Evolutionary conservation across 37 sponge, comb jelly and placozoan species (phyloP).

Genomic region (Amphimedon queenslandica): DNA sequence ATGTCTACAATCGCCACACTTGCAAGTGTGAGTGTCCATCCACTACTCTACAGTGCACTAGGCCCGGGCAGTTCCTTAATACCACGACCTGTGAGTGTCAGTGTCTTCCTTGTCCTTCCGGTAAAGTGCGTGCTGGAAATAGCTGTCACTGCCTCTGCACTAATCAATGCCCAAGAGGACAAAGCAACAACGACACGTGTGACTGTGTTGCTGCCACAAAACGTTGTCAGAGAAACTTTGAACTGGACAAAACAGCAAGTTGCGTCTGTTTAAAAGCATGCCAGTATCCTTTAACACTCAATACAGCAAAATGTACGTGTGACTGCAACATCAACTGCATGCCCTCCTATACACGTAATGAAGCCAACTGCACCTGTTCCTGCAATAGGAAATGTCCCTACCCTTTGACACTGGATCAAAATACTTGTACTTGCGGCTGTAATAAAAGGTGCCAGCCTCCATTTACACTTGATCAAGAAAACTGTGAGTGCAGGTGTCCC

Average conservation of each 20-base stretch:
- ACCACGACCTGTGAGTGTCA: conserved; percentile 7
- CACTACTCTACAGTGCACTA: background rate
- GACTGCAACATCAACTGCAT: background rate
- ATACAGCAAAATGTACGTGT: background rate
- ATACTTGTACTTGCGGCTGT: no score
- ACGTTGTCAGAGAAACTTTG: no score
- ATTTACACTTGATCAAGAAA: no score
- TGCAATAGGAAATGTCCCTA: no score
- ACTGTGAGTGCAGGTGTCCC: conserved; percentile 1
- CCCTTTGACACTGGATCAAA: no score
- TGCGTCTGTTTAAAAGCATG: background rate
- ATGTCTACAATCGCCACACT: background rate
- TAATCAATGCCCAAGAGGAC: background rate
- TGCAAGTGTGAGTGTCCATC: conserved; percentile 31
- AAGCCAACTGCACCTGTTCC: no score
- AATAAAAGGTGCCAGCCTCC: no score
- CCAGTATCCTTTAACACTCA: background rate
- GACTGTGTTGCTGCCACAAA: conserved; percentile 22
- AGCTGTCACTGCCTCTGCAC: conserved; percentile 3
- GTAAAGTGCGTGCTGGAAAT: background rate
- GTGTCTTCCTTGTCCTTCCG: background rate
- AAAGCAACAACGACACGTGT: conserved; percentile 3
- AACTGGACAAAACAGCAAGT: background rate
- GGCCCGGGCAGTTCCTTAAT: background rate
- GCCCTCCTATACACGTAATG: no score